Evolutionary conservation across 2,888 invertebrate species (phyloP).

Genomic region (Drosophila rellima): DNA sequence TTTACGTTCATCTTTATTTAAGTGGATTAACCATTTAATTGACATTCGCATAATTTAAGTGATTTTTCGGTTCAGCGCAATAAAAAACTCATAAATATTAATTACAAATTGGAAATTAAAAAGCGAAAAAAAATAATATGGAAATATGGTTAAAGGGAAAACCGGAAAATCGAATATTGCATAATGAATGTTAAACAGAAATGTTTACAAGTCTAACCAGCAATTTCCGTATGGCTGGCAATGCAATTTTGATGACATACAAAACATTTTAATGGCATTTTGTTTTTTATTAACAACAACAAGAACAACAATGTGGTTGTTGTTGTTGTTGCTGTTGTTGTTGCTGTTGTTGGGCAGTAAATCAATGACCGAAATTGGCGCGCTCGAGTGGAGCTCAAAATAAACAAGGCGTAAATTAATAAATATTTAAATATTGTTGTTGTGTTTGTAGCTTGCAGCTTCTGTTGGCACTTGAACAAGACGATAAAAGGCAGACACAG

Average conservation of each 20-base stretch:
- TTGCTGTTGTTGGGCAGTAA: conserved; percentile 30
- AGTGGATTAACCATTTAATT: conserved; percentile 19
- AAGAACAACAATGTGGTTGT: conserved; percentile 1
- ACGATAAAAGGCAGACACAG: conserved; percentile 40
- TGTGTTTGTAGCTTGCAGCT: conserved; percentile 14
- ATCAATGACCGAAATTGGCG: conserved; percentile 52
- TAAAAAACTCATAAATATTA: conserved; percentile 15
- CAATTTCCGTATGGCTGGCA: conserved; percentile 48
- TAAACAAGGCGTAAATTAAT: conserved; percentile 65
- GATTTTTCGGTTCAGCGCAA: neutral
- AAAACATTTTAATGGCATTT: conserved; percentile 36
- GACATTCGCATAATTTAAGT: neutral
- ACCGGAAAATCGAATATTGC: conserved; percentile 34
- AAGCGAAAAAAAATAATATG: neutral
- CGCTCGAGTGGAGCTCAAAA: conserved; percentile 46
- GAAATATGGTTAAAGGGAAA: neutral
- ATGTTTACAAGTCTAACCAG: conserved; percentile 55
- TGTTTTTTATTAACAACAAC: neutral
- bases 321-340: conserved; percentile 1
- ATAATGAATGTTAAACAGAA: conserved; percentile 52
- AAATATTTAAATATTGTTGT: conserved; percentile 56
- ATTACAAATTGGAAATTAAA: neutral
- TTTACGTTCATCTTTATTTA: neutral
- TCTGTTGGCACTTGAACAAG: conserved; percentile 43
- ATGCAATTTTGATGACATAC: conserved; percentile 51